Evolutionary conservation across 2,797 vertebrate genomes (phyloP).

Genomic region (Paratrypauchen microcephalus): DNA sequence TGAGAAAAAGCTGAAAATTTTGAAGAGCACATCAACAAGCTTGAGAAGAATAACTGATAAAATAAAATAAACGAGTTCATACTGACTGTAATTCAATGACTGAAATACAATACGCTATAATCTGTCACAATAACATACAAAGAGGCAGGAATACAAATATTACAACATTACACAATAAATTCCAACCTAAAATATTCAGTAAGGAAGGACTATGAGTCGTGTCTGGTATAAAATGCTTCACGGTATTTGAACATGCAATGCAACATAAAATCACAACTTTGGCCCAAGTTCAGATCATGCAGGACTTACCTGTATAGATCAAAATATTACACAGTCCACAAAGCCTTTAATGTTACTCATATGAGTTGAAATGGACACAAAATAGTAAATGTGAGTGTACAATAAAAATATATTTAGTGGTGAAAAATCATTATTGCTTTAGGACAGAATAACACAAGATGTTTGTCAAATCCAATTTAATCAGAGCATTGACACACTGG

Average conservation of each 20-base stretch:
- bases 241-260: conserved; percentile 11
- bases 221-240: background rate
- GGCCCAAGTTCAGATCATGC: conserved; percentile 30
- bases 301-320: conserved; percentile 41
- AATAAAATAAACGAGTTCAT: background rate
- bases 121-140: background rate
- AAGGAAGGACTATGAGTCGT: background rate
- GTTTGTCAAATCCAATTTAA: background rate
- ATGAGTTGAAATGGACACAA: conserved; percentile 7
- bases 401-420: background rate
- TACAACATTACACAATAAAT: background rate
- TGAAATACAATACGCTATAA: background rate
- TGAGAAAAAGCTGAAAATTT: background rate
- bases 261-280: background rate
- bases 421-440: background rate
- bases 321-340: conserved; percentile 4
- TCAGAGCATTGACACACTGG: conserved; percentile 11
- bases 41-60: background rate
- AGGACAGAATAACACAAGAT: background rate
- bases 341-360: background rate
- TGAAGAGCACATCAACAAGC: background rate
- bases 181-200: background rate
- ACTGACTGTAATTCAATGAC: background rate
- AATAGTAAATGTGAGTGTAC: background rate
- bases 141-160: background rate